Conservation (phyloP, 2,797 vertebrate species). For the Passerculus sandwichensis region DNA sequence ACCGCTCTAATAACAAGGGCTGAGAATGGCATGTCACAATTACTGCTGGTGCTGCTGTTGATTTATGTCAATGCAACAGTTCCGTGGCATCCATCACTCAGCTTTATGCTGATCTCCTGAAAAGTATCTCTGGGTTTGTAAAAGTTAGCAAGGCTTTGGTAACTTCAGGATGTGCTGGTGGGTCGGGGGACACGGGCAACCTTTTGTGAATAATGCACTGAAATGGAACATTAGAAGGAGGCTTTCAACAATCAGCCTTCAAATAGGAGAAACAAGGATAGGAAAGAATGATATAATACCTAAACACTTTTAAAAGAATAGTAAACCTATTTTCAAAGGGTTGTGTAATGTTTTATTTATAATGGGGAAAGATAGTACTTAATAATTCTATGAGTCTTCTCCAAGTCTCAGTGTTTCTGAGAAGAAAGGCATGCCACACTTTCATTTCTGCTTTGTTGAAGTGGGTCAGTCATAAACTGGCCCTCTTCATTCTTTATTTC, state of each 20-base stretch:
- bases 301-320: background rate
- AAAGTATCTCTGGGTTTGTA: background rate
- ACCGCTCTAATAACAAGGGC: constrained; percentile 36
- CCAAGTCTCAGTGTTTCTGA: background rate
- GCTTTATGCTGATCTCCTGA: background rate
- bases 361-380: background rate
- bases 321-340: background rate
- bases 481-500: background rate
- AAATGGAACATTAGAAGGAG: background rate
- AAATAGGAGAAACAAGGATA: background rate
- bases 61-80: constrained; percentile 32
- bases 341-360: background rate
- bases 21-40: constrained; percentile 42
- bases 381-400: background rate
- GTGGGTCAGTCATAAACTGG: background rate
- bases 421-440: background rate
- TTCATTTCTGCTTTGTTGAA: background rate
- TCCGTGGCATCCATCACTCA: background rate
- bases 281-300: background rate
- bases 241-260: background rate
- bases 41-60: constrained; percentile 30
- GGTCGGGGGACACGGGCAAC: background rate
- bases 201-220: background rate
- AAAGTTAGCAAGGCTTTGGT: background rate
- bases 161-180: background rate